These are phyloP conservation scores for Gracilinanus agilis DNA, from an alignment of 2,113 vertebrate genomes.

Conservation along the genomic window DNA sequence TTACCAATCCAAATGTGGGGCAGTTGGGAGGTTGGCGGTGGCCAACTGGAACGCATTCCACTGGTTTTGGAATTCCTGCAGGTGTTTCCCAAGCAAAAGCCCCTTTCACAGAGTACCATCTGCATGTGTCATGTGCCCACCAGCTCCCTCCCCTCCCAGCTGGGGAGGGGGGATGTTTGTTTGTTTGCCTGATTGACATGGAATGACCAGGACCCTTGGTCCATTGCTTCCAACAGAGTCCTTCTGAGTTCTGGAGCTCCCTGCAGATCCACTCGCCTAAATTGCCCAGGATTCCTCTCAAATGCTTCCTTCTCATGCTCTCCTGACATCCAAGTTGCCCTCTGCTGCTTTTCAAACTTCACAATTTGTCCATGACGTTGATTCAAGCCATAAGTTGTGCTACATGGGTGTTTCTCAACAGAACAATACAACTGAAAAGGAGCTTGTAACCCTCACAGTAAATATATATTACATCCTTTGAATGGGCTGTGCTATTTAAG, in stretches of 20 bases:
- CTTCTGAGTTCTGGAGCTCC: slow-evolving; percentile 81
- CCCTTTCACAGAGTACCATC: slow-evolving; percentile 49
- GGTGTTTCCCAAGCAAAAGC: slow-evolving; percentile 57
- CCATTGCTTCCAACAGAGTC: slow-evolving; percentile 81
- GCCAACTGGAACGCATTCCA: slow-evolving; percentile 45
- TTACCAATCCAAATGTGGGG: slow-evolving; percentile 15
- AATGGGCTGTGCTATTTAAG: slow-evolving; percentile 30
- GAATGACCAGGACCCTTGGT: slow-evolving; percentile 32
- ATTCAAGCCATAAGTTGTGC: slow-evolving; percentile 48
- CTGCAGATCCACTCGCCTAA: slow-evolving; percentile 75
- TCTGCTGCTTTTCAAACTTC: slow-evolving; percentile 12
- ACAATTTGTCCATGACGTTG: slow-evolving; percentile 10
- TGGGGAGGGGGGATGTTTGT: slow-evolving; percentile 39
- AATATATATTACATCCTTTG: slow-evolving; percentile 20
- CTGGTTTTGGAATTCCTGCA: slow-evolving; percentile 65
- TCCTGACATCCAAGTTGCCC: slow-evolving; percentile 34
- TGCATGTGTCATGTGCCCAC: slow-evolving; percentile 27
- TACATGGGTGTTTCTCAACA: slow-evolving; percentile 15
- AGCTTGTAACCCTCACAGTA: slow-evolving; percentile 20
- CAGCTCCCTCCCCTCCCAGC: not conserved
- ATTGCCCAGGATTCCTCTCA: slow-evolving; percentile 22
- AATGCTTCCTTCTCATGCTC: not conserved
- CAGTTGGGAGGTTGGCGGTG: slow-evolving; percentile 56
- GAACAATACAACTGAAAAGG: not conserved
- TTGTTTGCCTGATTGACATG: slow-evolving; percentile 44